Evolutionary conservation across 2,888 invertebrate genomes (phyloP).

Genomic region (Syrphus vitripennis): DNA sequence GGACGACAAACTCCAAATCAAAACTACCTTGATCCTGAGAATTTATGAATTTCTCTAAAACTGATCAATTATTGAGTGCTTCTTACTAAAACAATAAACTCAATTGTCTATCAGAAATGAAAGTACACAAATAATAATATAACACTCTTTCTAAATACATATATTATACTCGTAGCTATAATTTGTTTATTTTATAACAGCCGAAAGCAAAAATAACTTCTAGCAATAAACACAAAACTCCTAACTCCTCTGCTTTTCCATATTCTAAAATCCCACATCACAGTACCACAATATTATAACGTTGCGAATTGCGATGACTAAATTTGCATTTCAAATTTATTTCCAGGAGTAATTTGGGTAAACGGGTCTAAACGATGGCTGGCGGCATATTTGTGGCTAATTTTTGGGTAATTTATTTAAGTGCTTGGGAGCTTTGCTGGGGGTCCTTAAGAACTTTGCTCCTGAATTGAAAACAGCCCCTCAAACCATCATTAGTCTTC

Average conservation of each 20-base stretch:
- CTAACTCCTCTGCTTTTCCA: not conserved
- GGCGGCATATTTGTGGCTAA: conserved; percentile 39
- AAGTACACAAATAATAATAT: no score
- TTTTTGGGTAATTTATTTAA: conserved; percentile 35
- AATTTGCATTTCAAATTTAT: conserved; percentile 29
- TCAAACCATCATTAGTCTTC: conserved; percentile 18
- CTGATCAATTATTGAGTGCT: no score
- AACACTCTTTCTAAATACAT: no score
- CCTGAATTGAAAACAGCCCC: not conserved
- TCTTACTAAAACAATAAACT: no score
- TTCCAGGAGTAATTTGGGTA: conserved; percentile 14
- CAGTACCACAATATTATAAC: not conserved
- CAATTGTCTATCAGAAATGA: no score
- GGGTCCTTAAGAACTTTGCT: not conserved
- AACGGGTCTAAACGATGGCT: conserved; percentile 19
- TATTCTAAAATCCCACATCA: not conserved
- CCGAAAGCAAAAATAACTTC: not conserved
- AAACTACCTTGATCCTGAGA: no score
- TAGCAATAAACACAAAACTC: not conserved
- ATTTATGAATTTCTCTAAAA: no score
- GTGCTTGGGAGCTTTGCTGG: not conserved
- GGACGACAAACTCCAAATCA: no score
- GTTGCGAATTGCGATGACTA: not conserved
- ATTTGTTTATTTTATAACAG: no score
- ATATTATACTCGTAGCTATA: no score